Conservation (phyloP, 2,113 vertebrate species). For the Cyanoderma ruficeps region DNA sequence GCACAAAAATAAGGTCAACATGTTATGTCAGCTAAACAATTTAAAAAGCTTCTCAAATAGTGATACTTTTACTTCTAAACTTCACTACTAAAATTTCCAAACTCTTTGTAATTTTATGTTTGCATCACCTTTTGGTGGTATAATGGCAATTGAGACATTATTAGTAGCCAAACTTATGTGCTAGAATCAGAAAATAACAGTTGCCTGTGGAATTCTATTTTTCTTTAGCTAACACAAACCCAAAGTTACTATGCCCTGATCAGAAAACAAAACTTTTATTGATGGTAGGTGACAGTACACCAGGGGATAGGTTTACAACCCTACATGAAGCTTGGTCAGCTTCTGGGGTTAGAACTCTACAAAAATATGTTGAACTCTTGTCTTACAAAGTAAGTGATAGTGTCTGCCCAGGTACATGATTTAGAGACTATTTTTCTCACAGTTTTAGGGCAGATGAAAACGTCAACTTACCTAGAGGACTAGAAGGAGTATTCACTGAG, state of each 20-base stretch:
- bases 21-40: conserved; percentile 4
- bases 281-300: neutral
- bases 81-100: neutral
- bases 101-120: neutral
- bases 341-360: neutral
- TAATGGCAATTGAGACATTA: neutral
- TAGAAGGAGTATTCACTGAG: neutral
- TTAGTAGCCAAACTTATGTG: rapidly evolving
- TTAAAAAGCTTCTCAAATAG: conserved; percentile 11
- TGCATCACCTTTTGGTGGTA: neutral
- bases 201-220: neutral
- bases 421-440: neutral
- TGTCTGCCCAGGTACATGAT: neutral
- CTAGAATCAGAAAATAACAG: neutral
- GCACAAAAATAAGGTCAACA: conserved; percentile 10
- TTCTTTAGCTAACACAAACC: neutral
- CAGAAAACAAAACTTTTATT: neutral
- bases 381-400: neutral
- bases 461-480: neutral
- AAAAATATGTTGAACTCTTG: neutral
- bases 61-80: neutral
- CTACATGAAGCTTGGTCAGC: neutral
- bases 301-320: neutral
- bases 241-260: neutral
- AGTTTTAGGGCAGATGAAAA: neutral